Base-by-base conservation (phyloP, 2,888 invertebrate genomes). In the Epinotia bilunana region DNA sequence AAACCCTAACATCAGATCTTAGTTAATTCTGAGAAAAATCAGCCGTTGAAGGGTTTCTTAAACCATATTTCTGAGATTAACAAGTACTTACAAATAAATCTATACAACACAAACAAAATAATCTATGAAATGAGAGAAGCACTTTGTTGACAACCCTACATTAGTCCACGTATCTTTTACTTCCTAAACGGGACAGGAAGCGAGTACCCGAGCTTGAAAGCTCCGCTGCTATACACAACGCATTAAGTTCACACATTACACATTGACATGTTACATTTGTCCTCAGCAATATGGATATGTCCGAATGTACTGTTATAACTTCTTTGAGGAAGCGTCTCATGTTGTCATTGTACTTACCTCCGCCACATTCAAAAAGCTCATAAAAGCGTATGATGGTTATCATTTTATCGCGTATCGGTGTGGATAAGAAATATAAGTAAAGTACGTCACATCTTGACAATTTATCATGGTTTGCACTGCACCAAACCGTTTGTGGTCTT, bases 161-260 rank as follows among this genome's bases (percentile, higher is more conserved):
- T 16, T 13, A 39, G 16, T 4, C 28, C 53, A 77, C 73, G 77
- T 76, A 71, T 74, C 55, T 67, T 73, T 73, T 74, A 77, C 77
- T 77, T 77, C 77, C 77, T 76, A 77, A 77, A 60, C 64, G 71
- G 71, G 76, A 69, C 73, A 75, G 68, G 76, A 74, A 74, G 74
- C 60, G 20, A 65, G 62, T 18, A 11, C 12, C 55, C 61, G 20
- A 68, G 70, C 64, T 74, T 43, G 57, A 64, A 73, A 73, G 73
- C 74, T 64, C 18, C 39, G 39, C n/a, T 49, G 57, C 18, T 11
- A 53, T 58, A 23, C 23, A 60, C 43, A 69, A 60, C n/a, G 69
- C 57, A 5, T 46, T n/a, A 23, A 46, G 5, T 6, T 39, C n/a
- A n/a, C 5, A 23, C 58, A 9, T 16, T 43, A 39, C 23, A 28